Base-by-base conservation (phyloP, 2,797 vertebrate genomes). In the Phrynocephalus forsythii region DNA sequence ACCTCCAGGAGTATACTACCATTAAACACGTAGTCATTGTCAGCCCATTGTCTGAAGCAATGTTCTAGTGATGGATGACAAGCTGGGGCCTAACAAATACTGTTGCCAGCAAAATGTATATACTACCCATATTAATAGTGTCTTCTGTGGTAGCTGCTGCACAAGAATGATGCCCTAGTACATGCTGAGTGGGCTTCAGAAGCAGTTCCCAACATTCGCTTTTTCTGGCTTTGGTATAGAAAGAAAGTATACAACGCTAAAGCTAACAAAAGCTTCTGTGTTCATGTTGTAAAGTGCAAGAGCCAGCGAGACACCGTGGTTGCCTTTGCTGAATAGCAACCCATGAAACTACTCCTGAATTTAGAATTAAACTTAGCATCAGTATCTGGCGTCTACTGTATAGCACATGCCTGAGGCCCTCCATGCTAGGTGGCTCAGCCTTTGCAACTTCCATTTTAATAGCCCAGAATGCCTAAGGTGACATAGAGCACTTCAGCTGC, bases 1-100 rank as follows among this genome's bases (percentile, higher is more conserved):
- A n/a, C 3, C 24, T 66, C 15, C 63, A 50, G 73, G 85, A 85
- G 76, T 72, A 80, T 8, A 5, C 10, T 60, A 30, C n/a, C 6
- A 15, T 89, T 86, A 87, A 94, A 92, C 90, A 90, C 92, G 8
- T 94, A 90, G 6, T 20, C 87, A 79, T 71, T 79, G 83, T 60
- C 81, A 86, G 79, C 84, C 9, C 30, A 87, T n/a, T 91, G 77
- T 81, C 85, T 88, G 67, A 73, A n/a, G 67, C n/a, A 52, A 48
- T n/a, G 48, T 78, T 91, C 71, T 79, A 75, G 68, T 88, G 89
- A 93, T 76, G 82, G 89, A 92, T 92, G 86, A 71, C 56, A 80
- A 82, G 90, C 86, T 84, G 84, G 89, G 82, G 91, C 86, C 72
- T 18, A 90, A 3, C 79, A 87, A 84, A 86, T 18, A 50, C 83